Evolutionary conservation across 2,113 vertebrate genomes (phyloP).

Genomic region (Bufo gargarizans): DNA sequence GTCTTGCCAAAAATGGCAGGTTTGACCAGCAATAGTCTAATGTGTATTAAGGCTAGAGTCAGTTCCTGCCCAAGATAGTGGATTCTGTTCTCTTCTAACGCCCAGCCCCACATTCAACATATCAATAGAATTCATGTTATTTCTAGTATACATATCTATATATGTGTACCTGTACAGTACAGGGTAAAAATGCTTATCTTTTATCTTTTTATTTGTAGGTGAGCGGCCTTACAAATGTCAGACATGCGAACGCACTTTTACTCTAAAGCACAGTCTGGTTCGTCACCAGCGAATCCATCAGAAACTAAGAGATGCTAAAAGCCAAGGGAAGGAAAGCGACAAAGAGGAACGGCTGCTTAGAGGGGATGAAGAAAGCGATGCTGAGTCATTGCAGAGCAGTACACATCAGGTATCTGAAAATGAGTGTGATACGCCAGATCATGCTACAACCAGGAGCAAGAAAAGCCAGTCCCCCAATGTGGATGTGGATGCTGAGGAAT

Average conservation of each 20-base stretch:
- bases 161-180: too few relatives aligned
- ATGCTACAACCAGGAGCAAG: conserved; percentile 62
- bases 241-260: conserved; percentile 95
- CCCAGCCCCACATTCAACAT: too few relatives aligned
- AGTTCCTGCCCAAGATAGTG: too few relatives aligned
- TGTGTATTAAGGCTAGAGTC: too few relatives aligned
- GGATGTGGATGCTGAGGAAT: conserved; percentile 62
- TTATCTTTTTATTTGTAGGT: conserved; percentile 70
- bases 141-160: too few relatives aligned
- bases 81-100: too few relatives aligned
- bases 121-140: too few relatives aligned
- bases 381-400: conserved; percentile 82
- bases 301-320: conserved; percentile 75
- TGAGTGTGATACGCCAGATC: conserved; percentile 68
- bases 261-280: conserved; percentile 96
- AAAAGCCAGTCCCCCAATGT: conserved; percentile 59
- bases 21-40: too few relatives aligned
- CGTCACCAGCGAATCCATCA: conserved; percentile 95
- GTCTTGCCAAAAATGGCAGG: too few relatives aligned
- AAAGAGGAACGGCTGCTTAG: conserved; percentile 69
- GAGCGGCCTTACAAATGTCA: conserved; percentile 94
- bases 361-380: conserved; percentile 79
- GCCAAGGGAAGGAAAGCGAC: conserved; percentile 74
- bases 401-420: conserved; percentile 80
- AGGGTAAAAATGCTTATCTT: neutral